Evolutionary conservation across 1,140 invertebrate genomes (phyloP).

Genomic region (Ceratina japonica): DNA sequence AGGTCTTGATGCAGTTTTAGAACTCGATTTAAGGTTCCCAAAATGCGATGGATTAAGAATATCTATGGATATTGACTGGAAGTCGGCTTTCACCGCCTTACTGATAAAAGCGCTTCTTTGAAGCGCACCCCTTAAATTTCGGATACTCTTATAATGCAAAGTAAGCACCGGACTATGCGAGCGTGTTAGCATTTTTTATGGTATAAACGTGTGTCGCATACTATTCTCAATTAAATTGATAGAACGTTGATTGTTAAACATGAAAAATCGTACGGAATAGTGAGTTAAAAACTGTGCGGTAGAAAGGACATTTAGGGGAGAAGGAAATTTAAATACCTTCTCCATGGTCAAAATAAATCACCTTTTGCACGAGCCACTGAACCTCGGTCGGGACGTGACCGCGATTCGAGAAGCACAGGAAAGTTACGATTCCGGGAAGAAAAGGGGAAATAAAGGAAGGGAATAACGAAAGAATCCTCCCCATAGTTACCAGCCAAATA

Average conservation of each 20-base stretch:
- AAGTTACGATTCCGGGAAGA: slow-evolving; percentile 23
- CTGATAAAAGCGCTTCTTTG: slow-evolving; percentile 26
- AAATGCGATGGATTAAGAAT: slow-evolving; percentile 12
- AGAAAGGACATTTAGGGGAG: neutral
- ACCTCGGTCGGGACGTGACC: slow-evolving; percentile 38
- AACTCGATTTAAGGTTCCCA: no score
- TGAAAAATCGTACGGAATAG: neutral
- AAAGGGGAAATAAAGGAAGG: neutral
- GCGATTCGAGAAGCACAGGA: slow-evolving; percentile 24
- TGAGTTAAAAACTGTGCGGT: neutral
- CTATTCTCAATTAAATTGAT: neutral
- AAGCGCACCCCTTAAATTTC: slow-evolving; percentile 15
- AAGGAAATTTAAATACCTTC: slow-evolving; percentile 29
- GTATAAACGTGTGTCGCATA: slow-evolving; percentile 10
- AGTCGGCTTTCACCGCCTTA: slow-evolving; percentile 7
- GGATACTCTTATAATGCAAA: slow-evolving; percentile 1
- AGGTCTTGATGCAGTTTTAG: neutral
- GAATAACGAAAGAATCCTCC: slow-evolving; percentile 29
- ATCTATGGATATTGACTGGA: slow-evolving; percentile 6
- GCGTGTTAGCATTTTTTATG: neutral
- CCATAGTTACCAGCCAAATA: slow-evolving; percentile 14
- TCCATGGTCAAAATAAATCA: slow-evolving; percentile 37
- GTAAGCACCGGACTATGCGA: slow-evolving; percentile 6
- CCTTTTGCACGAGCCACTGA: slow-evolving; percentile 33
- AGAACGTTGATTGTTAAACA: slow-evolving; percentile 6